Conservation (phyloP, 1,140 invertebrate species). For the Andrena cerasifolii region DNA sequence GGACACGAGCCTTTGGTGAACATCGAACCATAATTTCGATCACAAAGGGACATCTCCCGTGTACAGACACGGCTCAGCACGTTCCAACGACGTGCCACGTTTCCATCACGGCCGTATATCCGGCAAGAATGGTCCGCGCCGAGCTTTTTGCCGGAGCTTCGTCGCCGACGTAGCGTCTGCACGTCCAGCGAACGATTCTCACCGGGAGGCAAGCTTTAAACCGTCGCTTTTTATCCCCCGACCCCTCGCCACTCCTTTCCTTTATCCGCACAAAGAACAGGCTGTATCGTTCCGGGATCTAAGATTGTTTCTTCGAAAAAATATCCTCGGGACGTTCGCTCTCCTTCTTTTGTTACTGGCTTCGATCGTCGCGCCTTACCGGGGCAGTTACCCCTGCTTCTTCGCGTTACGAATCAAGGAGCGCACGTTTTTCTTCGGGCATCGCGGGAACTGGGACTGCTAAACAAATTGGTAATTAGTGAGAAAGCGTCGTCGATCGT, state of each 20-base stretch:
- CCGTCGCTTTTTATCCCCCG: slow-evolving; percentile 43
- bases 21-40: slow-evolving; percentile 42
- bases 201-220: slow-evolving; percentile 58
- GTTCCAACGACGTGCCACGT: slow-evolving; percentile 18
- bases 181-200: slow-evolving; percentile 55
- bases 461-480: background rate
- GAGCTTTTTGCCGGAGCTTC: slow-evolving; percentile 48
- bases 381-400: background rate
- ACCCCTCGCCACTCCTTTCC: slow-evolving; percentile 16
- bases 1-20: slow-evolving; percentile 13
- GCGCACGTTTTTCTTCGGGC: background rate
- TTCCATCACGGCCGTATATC: slow-evolving; percentile 37
- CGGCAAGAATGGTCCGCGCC: slow-evolving; percentile 46
- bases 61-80: background rate
- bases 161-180: slow-evolving; percentile 51
- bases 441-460: background rate
- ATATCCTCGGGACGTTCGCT: slow-evolving; percentile 38
- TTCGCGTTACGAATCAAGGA: slow-evolving; percentile 16
- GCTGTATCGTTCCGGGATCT: slow-evolving; percentile 50
- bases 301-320: slow-evolving; percentile 53
- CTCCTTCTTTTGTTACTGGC: slow-evolving; percentile 19
- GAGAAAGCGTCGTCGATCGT: background rate
- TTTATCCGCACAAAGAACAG: slow-evolving; percentile 53
- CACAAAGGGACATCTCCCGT: slow-evolving; percentile 5
- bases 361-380: slow-evolving; percentile 42